Evolutionary conservation across 2,797 vertebrate species (phyloP).

Genomic region (Sebastiscus tertius): DNA sequence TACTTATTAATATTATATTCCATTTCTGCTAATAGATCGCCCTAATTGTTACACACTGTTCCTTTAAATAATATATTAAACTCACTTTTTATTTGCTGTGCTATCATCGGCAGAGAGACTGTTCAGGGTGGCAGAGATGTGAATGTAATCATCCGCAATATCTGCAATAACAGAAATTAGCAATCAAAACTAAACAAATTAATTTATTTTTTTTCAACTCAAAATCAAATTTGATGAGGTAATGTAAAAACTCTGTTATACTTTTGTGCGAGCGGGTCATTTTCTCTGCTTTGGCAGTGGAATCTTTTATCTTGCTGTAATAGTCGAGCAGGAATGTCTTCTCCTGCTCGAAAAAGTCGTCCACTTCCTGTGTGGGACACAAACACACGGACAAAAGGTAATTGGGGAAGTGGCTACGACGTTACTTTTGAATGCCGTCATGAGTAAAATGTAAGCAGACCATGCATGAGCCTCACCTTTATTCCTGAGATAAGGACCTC

Average conservation of each 20-base stretch:
- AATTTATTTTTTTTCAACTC: not conserved
- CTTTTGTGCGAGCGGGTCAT: slow-evolving; percentile 98
- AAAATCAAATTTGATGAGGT: not conserved
- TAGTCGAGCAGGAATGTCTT: slow-evolving; percentile 97
- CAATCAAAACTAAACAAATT: slow-evolving; percentile 38
- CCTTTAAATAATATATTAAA: not conserved
- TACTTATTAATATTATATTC: no score
- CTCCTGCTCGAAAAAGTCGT: slow-evolving; percentile 99
- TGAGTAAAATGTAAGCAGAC: not conserved
- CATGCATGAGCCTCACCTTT: slow-evolving; percentile 84
- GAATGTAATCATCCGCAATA: slow-evolving; percentile 97
- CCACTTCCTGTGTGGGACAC: slow-evolving; percentile 87
- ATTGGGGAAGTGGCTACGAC: not conserved
- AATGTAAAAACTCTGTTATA: slow-evolving; percentile 53
- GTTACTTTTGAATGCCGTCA: not conserved
- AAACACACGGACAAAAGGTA: not conserved
- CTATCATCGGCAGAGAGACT: slow-evolving; percentile 89
- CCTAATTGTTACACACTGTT: no score
- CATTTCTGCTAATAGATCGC: no score
- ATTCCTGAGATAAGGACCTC: slow-evolving; percentile 96
- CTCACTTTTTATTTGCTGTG: slow-evolving; percentile 92
- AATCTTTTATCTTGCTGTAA: slow-evolving; percentile 94
- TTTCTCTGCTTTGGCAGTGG: slow-evolving; percentile 95
- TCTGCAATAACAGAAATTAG: slow-evolving; percentile 78
- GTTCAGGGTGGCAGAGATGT: slow-evolving; percentile 90